Evolutionary conservation across 2,888 invertebrate genomes (phyloP).

Genomic region (Notodonta ziczac): DNA sequence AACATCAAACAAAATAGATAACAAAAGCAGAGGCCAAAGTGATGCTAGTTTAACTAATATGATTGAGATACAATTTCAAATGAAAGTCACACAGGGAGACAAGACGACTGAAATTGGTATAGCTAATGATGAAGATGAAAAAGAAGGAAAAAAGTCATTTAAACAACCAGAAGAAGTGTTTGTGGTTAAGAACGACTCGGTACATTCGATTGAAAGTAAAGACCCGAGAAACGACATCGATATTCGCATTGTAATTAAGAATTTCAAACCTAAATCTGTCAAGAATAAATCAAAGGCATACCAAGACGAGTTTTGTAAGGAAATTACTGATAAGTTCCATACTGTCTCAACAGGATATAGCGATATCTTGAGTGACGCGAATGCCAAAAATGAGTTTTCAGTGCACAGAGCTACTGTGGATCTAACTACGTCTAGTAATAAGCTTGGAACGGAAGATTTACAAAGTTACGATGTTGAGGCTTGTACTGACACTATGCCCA

Average conservation of each 20-base stretch:
- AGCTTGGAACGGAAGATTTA: conserved; percentile 23
- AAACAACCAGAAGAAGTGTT: conserved; percentile 50
- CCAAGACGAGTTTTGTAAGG: conserved; percentile 51
- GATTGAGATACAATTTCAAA: conserved; percentile 67
- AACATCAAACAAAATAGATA: conserved; percentile 27
- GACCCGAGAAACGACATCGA: conserved; percentile 62
- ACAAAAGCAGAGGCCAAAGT: conserved; percentile 40
- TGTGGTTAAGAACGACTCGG: conserved; percentile 43
- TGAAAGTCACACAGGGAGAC: conserved; percentile 61
- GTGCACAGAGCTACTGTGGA: conserved; percentile 56
- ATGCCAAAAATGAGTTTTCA: conserved; percentile 48
- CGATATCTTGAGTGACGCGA: conserved; percentile 29
- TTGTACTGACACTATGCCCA: conserved; percentile 17
- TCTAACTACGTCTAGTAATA: conserved; percentile 46
- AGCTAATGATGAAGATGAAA: conserved; percentile 39
- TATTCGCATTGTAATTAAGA: conserved; percentile 66
- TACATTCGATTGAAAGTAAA: conserved; percentile 30
- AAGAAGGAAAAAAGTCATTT: conserved; percentile 19
- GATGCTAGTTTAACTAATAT: conserved; percentile 55
- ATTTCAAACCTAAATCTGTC: conserved; percentile 47
- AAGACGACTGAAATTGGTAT: conserved; percentile 56
- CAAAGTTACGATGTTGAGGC: conserved; percentile 17
- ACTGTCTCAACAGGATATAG: conserved; percentile 67
- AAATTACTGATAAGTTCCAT: conserved; percentile 63
- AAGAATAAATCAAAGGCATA: conserved; percentile 27